Evolutionary conservation across 1,140 invertebrate species (phyloP), one percentile per base, ranked within the genome.

Genomic region (Drosophila kikkawai): DNA sequence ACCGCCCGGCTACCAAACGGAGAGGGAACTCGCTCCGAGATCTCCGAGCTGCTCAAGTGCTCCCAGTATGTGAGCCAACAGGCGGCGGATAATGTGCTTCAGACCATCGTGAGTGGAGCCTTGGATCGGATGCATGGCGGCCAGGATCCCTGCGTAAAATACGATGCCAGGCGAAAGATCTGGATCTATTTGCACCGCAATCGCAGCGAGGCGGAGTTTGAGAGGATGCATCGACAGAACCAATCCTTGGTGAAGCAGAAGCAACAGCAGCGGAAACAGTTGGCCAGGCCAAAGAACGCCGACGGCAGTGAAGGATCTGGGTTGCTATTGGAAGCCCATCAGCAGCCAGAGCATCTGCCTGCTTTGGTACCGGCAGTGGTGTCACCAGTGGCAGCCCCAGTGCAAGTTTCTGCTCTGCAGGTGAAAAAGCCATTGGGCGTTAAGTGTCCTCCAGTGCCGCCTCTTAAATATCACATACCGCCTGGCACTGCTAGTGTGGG

Each of bases 1-100:
- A 97, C 98, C 0, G 98, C 98, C 0, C 93, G 98, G 47, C 93
- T 99, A 64, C 98, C 98, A 1, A 99, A 98, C 93, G 98, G 98
- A 1, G 97, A 99, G 94, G 98, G 98, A 26, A 98, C 98, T 0
- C 93, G 98, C 32, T 95, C 96, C 6, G 98, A 99, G 83, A 98
- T 99, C 5, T 93, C 92, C 4, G 92, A 93, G 61, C 57, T 93
- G 19, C 50, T 93, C 0, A 93, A 93, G 47, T 93, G 91, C 34
- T 98, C 97, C 0, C 97, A 98, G 83, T 98, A 97, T 80, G 94
- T 98, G 34, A 95, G 95, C 22, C 95, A 95, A 39, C 95, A 95
- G 48, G 95, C 96, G 36, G 95, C 95, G 41, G 96, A 97, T 69
- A 96, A 94, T 66, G 93, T 96, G 44, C 90, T 98, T 4, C 96